phyloP scores from a whole-genome alignment of 2,113 vertebrate genomes.

The Leptobrachium ailaonicum region DNA sequence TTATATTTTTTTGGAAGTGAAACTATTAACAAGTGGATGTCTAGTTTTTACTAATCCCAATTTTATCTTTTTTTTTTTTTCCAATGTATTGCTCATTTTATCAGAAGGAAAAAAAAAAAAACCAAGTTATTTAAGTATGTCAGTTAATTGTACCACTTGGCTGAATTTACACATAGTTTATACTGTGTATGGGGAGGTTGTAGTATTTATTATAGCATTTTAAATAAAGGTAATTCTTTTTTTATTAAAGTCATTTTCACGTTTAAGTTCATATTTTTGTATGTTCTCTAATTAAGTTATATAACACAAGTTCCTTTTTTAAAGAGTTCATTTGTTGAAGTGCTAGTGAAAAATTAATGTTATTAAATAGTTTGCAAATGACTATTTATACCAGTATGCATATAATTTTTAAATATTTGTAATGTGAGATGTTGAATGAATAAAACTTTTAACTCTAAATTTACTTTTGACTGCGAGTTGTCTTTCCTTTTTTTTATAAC shows the following conservation, averaged over 20 bases:
- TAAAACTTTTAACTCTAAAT: conserved; percentile 95
- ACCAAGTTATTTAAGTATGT: conserved; percentile 96
- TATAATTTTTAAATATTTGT: conserved; percentile 99
- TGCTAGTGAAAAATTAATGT: conserved; percentile 99
- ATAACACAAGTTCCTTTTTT: conserved; percentile 98
- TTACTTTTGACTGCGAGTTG: not conserved
- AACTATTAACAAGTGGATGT: conserved; percentile 96
- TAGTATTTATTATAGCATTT: conserved; percentile 99
- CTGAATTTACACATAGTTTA: conserved; percentile 99
- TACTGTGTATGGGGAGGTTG: conserved; percentile 99
- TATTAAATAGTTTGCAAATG: conserved; percentile 99
- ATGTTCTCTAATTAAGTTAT: conserved; percentile 97
- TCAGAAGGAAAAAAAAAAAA: conserved; percentile 94
- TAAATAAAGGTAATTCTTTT: conserved; percentile 98
- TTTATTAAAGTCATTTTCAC: conserved; percentile 99
- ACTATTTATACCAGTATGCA: conserved; percentile 99
- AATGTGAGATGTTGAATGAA: conserved; percentile 99
- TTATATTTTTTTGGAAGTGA: conserved; percentile 99
- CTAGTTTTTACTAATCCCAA: conserved; percentile 99
- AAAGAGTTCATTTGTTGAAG: conserved; percentile 99
- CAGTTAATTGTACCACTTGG: conserved; percentile 98
- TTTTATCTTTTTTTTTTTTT: conserved; percentile 76
- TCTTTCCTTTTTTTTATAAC: not conserved
- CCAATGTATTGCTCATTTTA: conserved; percentile 99
- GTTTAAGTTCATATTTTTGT: conserved; percentile 99